Conservation (phyloP, 2,797 vertebrate genomes). For the Oophaga sylvatica region DNA sequence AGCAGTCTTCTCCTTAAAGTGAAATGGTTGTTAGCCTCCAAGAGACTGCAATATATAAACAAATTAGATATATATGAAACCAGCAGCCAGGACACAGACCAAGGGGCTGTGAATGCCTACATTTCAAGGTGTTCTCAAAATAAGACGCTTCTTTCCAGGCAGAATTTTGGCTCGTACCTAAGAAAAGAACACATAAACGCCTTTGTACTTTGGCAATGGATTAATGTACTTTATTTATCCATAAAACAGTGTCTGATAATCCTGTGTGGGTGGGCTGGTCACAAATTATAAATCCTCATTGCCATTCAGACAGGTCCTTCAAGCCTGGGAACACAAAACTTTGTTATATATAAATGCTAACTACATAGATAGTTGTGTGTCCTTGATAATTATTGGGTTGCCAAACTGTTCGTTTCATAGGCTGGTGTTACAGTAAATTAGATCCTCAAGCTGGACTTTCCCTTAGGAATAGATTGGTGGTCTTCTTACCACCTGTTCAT, state of each 20-base stretch:
- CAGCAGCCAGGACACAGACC: conserved; percentile 44
- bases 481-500: conserved; percentile 40
- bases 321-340: background rate
- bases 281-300: conserved; percentile 55
- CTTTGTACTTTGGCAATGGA: conserved; percentile 54
- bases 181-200: conserved; percentile 56
- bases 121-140: conserved; percentile 56
- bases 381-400: conserved; percentile 12
- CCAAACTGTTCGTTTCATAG: conserved; percentile 17
- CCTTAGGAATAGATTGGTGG: conserved; percentile 26
- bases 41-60: conserved; percentile 56
- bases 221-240: conserved; percentile 58
- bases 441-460: conserved; percentile 2
- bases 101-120: conserved; percentile 38
- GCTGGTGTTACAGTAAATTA: conserved; percentile 36
- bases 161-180: conserved; percentile 52
- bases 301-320: conserved; percentile 39
- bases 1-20: conserved; percentile 34
- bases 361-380: conserved; percentile 33
- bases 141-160: conserved; percentile 54
- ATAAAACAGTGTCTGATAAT: conserved; percentile 57
- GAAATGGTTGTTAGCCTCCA: conserved; percentile 27
- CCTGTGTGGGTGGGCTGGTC: conserved; percentile 55
- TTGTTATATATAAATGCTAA: conserved; percentile 29
- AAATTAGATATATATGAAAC: conserved; percentile 59